These are phyloP conservation scores for Heliconius hewitsoni DNA, from an alignment of 1,140 invertebrate genomes.

Conservation along the genomic window DNA sequence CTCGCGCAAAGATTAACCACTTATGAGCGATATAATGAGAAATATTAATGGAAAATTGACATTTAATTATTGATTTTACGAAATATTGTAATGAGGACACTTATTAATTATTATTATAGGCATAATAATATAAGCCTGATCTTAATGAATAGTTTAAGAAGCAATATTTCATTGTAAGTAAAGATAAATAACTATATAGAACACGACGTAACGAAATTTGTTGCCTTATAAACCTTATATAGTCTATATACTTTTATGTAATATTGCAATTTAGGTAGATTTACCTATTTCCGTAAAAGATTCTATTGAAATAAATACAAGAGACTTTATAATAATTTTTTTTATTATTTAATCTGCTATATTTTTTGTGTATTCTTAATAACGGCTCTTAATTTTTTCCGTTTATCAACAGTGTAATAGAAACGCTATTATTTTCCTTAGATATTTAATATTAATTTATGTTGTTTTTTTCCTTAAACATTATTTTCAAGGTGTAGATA, in stretches of 20 bases:
- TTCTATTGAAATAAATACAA: background rate
- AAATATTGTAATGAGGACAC: no score
- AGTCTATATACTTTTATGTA: background rate
- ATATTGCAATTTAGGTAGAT: background rate
- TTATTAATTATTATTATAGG: no score
- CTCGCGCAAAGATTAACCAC: no score
- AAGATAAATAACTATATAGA: background rate
- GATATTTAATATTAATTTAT: background rate
- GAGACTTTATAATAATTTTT: background rate
- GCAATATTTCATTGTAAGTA: background rate
- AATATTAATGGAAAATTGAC: no score
- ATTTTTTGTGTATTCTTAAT: background rate
- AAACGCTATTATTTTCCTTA: background rate
- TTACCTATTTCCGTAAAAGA: background rate
- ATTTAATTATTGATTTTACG: no score
- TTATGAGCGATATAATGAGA: no score
- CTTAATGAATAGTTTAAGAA: background rate
- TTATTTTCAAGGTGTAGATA: background rate
- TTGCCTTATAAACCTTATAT: background rate
- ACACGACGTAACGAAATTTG: background rate
- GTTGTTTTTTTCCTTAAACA: background rate
- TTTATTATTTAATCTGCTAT: background rate
- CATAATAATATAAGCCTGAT: background rate
- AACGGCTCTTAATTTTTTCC: background rate
- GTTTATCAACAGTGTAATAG: background rate